Conservation (phyloP, 2,888 invertebrate genomes). For the Acronicta leporina region DNA sequence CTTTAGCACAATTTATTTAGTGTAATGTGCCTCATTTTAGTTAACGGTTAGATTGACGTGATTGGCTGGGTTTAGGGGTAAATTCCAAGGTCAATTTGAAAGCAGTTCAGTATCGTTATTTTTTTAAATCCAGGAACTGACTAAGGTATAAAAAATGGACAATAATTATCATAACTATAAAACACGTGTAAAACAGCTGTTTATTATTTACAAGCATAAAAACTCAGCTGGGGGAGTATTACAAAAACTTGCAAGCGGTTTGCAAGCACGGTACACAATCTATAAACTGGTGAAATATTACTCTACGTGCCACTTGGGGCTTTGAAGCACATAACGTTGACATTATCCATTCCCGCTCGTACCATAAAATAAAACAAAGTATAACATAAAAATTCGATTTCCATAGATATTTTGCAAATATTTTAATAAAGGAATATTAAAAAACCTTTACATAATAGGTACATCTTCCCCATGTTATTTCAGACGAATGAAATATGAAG, state of each 20-base stretch:
- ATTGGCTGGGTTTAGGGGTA: background rate
- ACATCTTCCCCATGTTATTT: conserved; percentile 58
- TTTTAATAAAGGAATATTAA: conserved; percentile 43
- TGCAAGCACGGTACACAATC: conserved; percentile 2
- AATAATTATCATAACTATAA: no score
- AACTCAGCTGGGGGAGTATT: conserved; percentile 6
- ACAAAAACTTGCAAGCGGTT: conserved; percentile 15
- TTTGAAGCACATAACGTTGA: background rate
- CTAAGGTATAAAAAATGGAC: no score
- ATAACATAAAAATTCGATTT: conserved; percentile 18
- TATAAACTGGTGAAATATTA: conserved; percentile 20
- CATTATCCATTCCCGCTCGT: background rate
- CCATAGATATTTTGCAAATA: conserved; percentile 31
- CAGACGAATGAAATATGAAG: conserved; percentile 64
- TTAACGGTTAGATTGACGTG: background rate
- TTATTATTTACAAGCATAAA: conserved; percentile 3
- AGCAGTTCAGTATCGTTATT: no score
- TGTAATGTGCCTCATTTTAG: background rate
- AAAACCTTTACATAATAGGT: conserved; percentile 36
- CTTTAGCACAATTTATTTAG: background rate
- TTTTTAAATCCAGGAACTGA: no score
- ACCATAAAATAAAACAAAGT: conserved; percentile 12
- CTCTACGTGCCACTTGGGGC: background rate
- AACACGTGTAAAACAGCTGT: conserved; percentile 1
- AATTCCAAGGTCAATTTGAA: no score